These are phyloP conservation scores for Pygocentrus nattereri DNA, from an alignment of 2,797 vertebrate species.

Conservation along the genomic window DNA sequence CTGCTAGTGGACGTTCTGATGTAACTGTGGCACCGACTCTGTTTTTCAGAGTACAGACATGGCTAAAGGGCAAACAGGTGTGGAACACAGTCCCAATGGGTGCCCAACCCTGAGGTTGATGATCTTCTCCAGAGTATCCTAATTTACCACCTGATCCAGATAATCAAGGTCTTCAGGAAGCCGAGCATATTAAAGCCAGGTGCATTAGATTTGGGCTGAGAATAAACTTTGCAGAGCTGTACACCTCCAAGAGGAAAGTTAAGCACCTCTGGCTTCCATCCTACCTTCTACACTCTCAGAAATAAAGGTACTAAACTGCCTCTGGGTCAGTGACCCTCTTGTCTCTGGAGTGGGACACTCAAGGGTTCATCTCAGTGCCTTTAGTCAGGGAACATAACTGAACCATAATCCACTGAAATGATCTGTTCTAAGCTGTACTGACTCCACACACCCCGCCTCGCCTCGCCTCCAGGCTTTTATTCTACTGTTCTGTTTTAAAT, in stretches of 20 bases:
- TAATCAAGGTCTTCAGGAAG: slow-evolving; percentile 15
- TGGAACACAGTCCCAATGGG: not conserved
- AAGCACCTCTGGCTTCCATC: not conserved
- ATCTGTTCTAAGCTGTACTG: no score
- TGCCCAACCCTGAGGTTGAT: not conserved
- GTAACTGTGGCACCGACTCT: not conserved
- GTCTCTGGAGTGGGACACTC: no score
- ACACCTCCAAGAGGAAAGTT: not conserved
- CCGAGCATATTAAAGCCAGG: slow-evolving; percentile 12
- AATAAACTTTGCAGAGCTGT: slow-evolving; percentile 12
- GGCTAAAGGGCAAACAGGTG: slow-evolving; percentile 20
- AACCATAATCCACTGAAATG: no score
- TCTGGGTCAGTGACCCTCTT: no score
- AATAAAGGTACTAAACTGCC: no score
- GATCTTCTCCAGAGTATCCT: slow-evolving; percentile 6
- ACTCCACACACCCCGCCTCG: no score
- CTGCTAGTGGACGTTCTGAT: not conserved
- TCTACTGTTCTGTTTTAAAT: no score
- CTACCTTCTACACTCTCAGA: no score
- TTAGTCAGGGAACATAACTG: no score
- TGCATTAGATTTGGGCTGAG: slow-evolving; percentile 6
- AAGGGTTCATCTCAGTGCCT: no score
- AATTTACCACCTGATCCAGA: slow-evolving; percentile 19
- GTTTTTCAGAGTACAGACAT: not conserved
- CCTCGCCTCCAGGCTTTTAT: no score